Evolutionary conservation across 1,140 invertebrate species (phyloP).

Genomic region (Xylocopa sonorina): DNA sequence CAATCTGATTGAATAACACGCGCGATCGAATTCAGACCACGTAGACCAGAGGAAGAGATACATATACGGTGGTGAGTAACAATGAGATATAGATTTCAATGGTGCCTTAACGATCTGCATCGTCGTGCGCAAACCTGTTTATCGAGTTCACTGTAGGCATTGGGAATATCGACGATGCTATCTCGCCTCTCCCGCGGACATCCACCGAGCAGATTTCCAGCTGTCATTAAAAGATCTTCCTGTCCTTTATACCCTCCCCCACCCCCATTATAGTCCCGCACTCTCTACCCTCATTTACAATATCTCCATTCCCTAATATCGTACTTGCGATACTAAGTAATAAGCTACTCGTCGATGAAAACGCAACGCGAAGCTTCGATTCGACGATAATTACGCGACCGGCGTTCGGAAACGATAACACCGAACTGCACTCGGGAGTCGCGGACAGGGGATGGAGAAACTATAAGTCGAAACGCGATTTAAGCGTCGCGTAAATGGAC

Average conservation of each 20-base stretch:
- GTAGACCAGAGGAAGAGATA: slow-evolving; percentile 28
- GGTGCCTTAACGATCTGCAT: slow-evolving; percentile 64
- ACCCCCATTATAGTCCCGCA: slow-evolving; percentile 4
- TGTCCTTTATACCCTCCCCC: slow-evolving; percentile 11
- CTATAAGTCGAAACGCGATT: slow-evolving; percentile 42
- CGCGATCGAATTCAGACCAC: slow-evolving; percentile 42
- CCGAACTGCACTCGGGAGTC: slow-evolving; percentile 10
- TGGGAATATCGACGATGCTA: slow-evolving; percentile 54
- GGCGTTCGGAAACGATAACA: slow-evolving; percentile 14
- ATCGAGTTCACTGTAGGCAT: slow-evolving; percentile 62
- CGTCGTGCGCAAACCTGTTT: slow-evolving; percentile 62
- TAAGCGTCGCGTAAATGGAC: slow-evolving; percentile 33
- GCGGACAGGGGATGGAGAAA: not conserved
- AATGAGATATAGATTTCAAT: slow-evolving; percentile 68
- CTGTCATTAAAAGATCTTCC: slow-evolving; percentile 44
- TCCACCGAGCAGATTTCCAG: slow-evolving; percentile 45
- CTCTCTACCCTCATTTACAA: slow-evolving; percentile 19
- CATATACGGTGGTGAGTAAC: slow-evolving; percentile 46
- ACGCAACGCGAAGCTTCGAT: no score
- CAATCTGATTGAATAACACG: slow-evolving; percentile 46
- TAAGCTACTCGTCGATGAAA: no score
- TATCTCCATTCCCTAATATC: not conserved
- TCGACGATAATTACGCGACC: slow-evolving; percentile 15
- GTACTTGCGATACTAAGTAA: no score
- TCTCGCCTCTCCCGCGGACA: slow-evolving; percentile 28